A percentile compares a stretch with the other conserved stretches of the same genome.
Evolutionary conservation across 2,888 invertebrate species (phyloP).

Genomic region (Heliconius erato): DNA sequence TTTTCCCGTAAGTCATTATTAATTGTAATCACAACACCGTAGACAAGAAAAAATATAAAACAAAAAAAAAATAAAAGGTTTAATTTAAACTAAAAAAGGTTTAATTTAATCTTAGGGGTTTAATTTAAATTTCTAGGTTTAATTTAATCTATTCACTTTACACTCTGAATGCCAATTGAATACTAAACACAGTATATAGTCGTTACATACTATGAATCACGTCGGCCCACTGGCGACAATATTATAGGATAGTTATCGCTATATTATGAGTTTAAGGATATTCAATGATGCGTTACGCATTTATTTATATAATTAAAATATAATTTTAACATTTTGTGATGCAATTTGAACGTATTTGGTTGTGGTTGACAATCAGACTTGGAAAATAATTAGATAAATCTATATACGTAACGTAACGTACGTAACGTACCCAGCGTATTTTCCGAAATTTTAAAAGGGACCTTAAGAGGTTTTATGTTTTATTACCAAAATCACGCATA

Average conservation of each 20-base stretch:
- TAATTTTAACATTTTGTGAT: not conserved
- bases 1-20: conserved; percentile 68
- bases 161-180: conserved; percentile 38
- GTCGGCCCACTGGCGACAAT: conserved; percentile 35
- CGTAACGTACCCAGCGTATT: too few species aligned
- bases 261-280: conserved; percentile 35
- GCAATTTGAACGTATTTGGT: not conserved
- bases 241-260: conserved; percentile 31
- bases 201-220: conserved; percentile 45
- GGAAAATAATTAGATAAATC: not conserved
- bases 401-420: too few species aligned
- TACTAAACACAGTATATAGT: conserved; percentile 41
- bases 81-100: not conserved
- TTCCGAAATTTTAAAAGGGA: too few species aligned
- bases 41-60: not conserved
- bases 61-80: not conserved
- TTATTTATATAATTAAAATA: conserved; percentile 15
- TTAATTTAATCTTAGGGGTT: not conserved
- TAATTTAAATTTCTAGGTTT: not conserved
- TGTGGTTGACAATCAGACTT: not conserved
- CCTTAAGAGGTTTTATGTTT: too few species aligned
- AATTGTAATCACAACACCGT: conserved; percentile 14
- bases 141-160: conserved; percentile 24
- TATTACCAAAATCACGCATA: too few species aligned
- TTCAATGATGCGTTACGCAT: conserved; percentile 29